Conservation (phyloP, 2,113 vertebrate genomes). For the Potamarius usumacintae region DNA sequence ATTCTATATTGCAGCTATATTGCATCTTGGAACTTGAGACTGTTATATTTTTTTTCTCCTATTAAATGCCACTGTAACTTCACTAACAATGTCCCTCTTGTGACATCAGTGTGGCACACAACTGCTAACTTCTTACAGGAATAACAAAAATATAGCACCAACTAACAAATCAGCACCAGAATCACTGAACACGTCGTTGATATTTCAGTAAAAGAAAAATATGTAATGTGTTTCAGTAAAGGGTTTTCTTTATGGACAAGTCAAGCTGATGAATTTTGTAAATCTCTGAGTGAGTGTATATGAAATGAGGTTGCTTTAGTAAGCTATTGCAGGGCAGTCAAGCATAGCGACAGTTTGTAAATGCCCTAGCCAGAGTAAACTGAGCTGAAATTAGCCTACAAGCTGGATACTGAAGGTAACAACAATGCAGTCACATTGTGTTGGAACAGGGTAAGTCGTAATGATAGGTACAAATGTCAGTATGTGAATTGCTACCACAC, state of each 20-base stretch:
- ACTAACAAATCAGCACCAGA: neutral
- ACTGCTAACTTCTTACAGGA: too few relatives aligned
- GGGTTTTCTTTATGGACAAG: neutral
- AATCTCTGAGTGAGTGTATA: neutral
- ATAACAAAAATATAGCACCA: too few relatives aligned
- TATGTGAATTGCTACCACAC: neutral
- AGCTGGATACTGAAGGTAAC: neutral
- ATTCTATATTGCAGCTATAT: neutral
- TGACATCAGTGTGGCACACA: neutral
- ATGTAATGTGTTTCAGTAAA: too few relatives aligned
- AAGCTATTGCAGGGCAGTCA: neutral
- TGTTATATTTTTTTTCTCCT: neutral
- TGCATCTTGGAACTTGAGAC: neutral
- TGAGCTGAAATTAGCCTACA: conserved; percentile 2
- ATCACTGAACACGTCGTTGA: neutral
- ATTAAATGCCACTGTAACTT: neutral
- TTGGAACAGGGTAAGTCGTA: neutral
- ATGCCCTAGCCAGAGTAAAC: neutral
- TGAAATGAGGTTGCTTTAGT: neutral
- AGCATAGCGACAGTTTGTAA: neutral
- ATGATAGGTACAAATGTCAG: neutral
- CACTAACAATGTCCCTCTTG: neutral
- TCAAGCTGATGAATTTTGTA: neutral
- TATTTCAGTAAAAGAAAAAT: neutral
- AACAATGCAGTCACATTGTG: neutral